phyloP scores from a whole-genome alignment of 2,113 vertebrate genomes.

The Cathartes aura region DNA sequence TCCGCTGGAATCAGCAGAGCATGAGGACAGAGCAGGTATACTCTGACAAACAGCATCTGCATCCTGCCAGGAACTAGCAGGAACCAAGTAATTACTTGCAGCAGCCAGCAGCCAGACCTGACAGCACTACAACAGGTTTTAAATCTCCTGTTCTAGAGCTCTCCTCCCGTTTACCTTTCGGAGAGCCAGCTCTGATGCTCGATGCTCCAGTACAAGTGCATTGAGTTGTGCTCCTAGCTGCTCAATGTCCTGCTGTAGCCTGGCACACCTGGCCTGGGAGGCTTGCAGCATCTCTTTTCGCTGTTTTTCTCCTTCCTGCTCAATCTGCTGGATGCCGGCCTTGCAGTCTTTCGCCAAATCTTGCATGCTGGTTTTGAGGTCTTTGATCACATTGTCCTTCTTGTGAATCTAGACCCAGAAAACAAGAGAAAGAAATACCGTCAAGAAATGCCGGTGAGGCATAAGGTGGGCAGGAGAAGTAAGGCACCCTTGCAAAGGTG shows the following conservation, averaged over 20 bases:
- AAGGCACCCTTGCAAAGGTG: background rate
- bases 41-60: background rate
- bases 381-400: constrained; percentile 71
- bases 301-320: constrained; percentile 68
- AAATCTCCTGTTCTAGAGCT: background rate
- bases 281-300: constrained; percentile 54
- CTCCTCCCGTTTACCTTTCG: constrained; percentile 74
- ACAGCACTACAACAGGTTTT: background rate
- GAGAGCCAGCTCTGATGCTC: constrained; percentile 72
- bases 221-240: constrained; percentile 66
- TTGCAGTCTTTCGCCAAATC: constrained; percentile 56
- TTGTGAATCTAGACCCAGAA: constrained; percentile 73
- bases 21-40: background rate
- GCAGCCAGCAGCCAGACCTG: background rate
- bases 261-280: constrained; percentile 57
- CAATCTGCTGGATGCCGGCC: constrained; percentile 53
- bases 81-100: background rate
- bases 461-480: background rate
- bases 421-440: background rate
- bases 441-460: background rate
- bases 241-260: constrained; percentile 74
- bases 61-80: background rate
- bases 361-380: constrained; percentile 74
- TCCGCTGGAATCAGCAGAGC: background rate
- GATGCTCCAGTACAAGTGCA: constrained; percentile 74